These are phyloP conservation scores for Colossoma macropomum DNA, from an alignment of 2,113 vertebrate species.

Conservation along the genomic window DNA sequence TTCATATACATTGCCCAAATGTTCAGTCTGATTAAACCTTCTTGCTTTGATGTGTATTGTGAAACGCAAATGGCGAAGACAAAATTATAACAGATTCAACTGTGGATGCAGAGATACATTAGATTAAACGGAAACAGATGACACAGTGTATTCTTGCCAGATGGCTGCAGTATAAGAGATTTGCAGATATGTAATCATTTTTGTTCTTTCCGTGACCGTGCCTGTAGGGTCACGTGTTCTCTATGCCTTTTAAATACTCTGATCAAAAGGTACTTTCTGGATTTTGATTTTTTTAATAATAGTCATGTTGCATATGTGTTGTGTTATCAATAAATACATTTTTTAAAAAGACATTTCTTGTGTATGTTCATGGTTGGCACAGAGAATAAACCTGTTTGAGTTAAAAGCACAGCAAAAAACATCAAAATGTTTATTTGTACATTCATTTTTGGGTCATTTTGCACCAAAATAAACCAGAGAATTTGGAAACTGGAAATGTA, in stretches of 20 bases:
- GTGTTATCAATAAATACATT: constrained; percentile 31
- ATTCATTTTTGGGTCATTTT: too few relatives aligned
- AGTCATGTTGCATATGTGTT: neutral
- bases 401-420: too few relatives aligned
- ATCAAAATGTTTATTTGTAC: too few relatives aligned
- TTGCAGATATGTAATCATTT: constrained; percentile 1
- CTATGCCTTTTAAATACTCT: neutral
- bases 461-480: too few relatives aligned
- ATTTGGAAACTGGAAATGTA: too few relatives aligned
- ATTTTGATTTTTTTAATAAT: neutral
- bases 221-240: neutral
- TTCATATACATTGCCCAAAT: neutral
- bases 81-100: neutral
- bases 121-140: neutral
- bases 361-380: neutral
- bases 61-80: neutral
- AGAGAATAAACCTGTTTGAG: neutral
- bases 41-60: neutral
- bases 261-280: constrained; percentile 14
- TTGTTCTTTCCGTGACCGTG: neutral
- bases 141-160: neutral
- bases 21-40: neutral
- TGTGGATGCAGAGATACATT: neutral
- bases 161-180: too few relatives aligned
- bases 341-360: constrained; percentile 8